Conservation (phyloP, 2,888 invertebrate species). For the Scelioninae gen. 1 region DNA sequence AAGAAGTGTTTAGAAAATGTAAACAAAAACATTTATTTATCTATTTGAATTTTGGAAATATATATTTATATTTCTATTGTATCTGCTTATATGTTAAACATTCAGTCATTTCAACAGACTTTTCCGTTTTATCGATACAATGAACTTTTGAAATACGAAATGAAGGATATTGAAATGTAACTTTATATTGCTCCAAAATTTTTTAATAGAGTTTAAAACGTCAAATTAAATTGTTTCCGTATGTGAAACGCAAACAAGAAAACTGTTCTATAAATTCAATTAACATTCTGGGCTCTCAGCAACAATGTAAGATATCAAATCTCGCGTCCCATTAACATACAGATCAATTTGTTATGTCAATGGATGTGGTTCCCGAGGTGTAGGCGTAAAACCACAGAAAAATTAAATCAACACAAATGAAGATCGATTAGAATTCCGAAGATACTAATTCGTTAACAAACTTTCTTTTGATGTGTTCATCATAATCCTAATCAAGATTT, state of each 20-base stretch:
- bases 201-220: too few relatives aligned
- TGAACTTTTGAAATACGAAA: too few relatives aligned
- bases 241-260: background rate
- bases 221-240: too few relatives aligned
- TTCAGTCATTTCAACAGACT: too few relatives aligned
- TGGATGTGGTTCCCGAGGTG: slow-evolving; percentile 1
- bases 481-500: slow-evolving; percentile 15
- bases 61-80: too few relatives aligned
- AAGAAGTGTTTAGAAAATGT: too few relatives aligned
- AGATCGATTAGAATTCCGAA: slow-evolving; percentile 21
- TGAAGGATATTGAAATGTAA: too few relatives aligned
- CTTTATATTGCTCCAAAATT: too few relatives aligned
- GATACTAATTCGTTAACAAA: slow-evolving; percentile 40
- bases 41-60: too few relatives aligned
- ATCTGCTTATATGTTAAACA: too few relatives aligned
- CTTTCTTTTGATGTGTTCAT: slow-evolving; percentile 18
- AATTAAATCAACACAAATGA: slow-evolving; percentile 36
- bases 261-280: slow-evolving; percentile 18
- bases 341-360: slow-evolving; percentile 42
- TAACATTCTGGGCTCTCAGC: slow-evolving; percentile 25
- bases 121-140: too few relatives aligned
- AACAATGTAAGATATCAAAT: slow-evolving; percentile 39
- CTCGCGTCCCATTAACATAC: slow-evolving; percentile 30
- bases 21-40: too few relatives aligned
- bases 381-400: slow-evolving; percentile 38